phyloP scores from a whole-genome alignment of 1,140 invertebrate species.

The Anastatus disparis region DNA sequence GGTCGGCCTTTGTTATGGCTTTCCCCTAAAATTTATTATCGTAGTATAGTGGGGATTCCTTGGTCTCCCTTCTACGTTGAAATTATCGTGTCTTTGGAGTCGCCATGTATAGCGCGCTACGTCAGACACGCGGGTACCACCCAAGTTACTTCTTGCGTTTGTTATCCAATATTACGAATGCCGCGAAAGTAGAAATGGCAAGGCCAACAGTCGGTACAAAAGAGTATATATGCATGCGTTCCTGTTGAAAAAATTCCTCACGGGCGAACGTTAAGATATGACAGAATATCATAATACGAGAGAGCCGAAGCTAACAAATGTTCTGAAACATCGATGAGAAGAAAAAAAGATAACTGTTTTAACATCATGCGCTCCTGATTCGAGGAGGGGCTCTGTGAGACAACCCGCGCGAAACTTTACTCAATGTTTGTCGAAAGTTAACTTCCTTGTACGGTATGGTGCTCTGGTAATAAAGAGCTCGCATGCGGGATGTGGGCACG shows the following conservation, averaged over 20 bases:
- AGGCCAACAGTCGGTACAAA: no score
- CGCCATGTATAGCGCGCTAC: not conserved
- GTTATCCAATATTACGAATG: no score
- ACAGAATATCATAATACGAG: conserved; percentile 55
- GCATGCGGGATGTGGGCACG: conserved; percentile 65
- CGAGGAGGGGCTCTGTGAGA: conserved; percentile 63
- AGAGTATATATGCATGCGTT: conserved; percentile 59
- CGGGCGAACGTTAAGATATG: conserved; percentile 66
- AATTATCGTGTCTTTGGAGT: not conserved
- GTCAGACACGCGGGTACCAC: conserved; percentile 3
- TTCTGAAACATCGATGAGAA: no score
- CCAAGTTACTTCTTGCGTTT: not conserved
- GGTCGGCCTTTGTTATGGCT: conserved; percentile 42
- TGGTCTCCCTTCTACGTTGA: conserved; percentile 2
- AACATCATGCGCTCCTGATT: conserved; percentile 53
- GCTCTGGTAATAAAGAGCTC: conserved; percentile 54
- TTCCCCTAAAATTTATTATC: conserved; percentile 63
- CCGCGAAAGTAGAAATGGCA: no score
- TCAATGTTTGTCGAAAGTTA: conserved; percentile 40
- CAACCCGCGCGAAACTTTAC: conserved; percentile 66
- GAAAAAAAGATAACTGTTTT: not conserved
- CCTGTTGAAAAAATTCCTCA: conserved; percentile 69
- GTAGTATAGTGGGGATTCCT: conserved; percentile 12
- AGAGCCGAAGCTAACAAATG: conserved; percentile 28
- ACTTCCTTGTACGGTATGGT: conserved; percentile 36